Evolutionary conservation across 2,888 invertebrate species (phyloP).

Genomic region (Caenorhabditis wallacei): DNA sequence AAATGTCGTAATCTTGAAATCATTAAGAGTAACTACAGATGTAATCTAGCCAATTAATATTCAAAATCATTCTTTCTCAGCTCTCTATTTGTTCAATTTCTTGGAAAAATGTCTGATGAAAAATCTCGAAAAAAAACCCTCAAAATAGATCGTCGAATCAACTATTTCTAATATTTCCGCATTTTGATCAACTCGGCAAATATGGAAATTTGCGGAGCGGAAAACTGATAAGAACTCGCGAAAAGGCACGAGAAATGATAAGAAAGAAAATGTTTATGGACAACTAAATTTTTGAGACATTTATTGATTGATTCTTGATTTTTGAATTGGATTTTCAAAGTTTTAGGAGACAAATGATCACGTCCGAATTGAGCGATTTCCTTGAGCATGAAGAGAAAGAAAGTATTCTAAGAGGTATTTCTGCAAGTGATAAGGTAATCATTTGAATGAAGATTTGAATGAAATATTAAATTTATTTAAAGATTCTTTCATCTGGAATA

Average conservation of each 20-base stretch:
- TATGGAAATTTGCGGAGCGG: constrained; percentile 34
- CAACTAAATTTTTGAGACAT: constrained; percentile 11
- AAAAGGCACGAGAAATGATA: constrained; percentile 21
- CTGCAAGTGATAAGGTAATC: constrained; percentile 46
- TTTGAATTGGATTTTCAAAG: neutral
- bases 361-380: constrained; percentile 36
- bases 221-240: constrained; percentile 42
- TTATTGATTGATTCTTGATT: constrained; percentile 31
- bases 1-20: too few species aligned
- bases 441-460: neutral
- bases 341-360: constrained; percentile 22
- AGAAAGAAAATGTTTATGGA: constrained; percentile 16
- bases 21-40: too few species aligned
- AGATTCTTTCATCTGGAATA: constrained; percentile 48
- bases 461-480: neutral
- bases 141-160: neutral
- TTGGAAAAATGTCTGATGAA: too few species aligned
- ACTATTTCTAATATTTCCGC: constrained; percentile 2
- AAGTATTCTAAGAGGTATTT: constrained; percentile 39
- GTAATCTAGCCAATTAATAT: too few species aligned
- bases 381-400: constrained; percentile 31
- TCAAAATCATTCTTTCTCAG: too few species aligned
- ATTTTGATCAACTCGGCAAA: constrained; percentile 38
- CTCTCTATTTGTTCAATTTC: too few species aligned
- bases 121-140: neutral